Percentiles rank a stretch among this genome's conserved stretches.
Evolutionary conservation across 2,888 invertebrate genomes (phyloP).

Genomic region (Syrista parreyssii): DNA sequence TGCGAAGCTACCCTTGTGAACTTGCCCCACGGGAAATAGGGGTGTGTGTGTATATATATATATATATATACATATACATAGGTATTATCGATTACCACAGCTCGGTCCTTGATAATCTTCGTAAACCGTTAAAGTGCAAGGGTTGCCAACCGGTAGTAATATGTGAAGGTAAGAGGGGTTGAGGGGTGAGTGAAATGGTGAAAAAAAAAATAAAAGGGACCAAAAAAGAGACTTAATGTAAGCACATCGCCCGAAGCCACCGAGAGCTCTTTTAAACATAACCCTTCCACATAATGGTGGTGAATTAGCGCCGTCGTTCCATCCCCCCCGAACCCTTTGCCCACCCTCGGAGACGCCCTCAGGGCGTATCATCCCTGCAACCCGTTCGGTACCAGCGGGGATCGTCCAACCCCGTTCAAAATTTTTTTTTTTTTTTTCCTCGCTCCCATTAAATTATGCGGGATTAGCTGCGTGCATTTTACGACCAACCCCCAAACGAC

Average conservation of each 20-base stretch:
- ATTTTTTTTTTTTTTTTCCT: conserved; percentile 26
- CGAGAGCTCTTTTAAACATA: conserved; percentile 34
- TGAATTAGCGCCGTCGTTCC: conserved; percentile 46
- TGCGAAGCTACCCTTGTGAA: too few relatives aligned
- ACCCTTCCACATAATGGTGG: conserved; percentile 48
- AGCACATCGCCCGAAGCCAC: conserved; percentile 9
- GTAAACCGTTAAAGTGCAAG: conserved; percentile 30
- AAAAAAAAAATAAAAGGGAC: neutral
- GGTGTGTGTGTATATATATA: too few relatives aligned
- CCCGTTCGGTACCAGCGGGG: conserved; percentile 3
- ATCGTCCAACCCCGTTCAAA: conserved; percentile 19
- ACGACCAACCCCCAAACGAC: conserved; percentile 42
- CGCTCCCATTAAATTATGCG: conserved; percentile 44
- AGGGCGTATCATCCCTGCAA: conserved; percentile 13
- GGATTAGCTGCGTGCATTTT: conserved; percentile 51
- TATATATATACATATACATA: too few relatives aligned
- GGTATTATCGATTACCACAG: conserved; percentile 31
- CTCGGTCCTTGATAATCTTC: conserved; percentile 30
- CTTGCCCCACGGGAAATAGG: too few relatives aligned
- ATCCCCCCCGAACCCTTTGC: too few relatives aligned
- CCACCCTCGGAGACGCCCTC: conserved; percentile 25
- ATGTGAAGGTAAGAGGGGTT: conserved; percentile 17
- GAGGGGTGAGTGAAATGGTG: conserved; percentile 15
- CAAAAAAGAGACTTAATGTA: conserved; percentile 2
- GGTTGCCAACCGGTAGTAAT: neutral